phyloP scores from a whole-genome alignment of 1,140 invertebrate species.

The Drosophila truncata region DNA sequence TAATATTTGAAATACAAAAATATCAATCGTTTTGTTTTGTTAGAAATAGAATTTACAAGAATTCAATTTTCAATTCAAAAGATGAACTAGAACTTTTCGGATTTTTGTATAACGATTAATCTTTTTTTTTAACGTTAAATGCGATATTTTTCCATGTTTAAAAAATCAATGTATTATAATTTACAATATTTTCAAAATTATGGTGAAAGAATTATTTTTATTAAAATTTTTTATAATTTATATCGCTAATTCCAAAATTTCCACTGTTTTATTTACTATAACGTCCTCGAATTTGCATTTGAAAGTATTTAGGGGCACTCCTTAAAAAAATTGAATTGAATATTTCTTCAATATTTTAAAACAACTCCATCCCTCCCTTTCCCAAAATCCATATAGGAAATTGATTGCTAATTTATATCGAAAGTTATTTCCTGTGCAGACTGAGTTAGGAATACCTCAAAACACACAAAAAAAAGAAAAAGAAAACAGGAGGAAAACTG shows the following conservation, averaged over 20 bases:
- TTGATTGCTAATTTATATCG: conserved; percentile 10
- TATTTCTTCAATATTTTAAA: not conserved
- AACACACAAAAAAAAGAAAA: too few species aligned
- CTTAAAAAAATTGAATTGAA: not conserved
- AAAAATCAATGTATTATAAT: too few species aligned
- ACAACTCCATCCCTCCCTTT: not conserved
- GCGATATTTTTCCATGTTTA: too few species aligned
- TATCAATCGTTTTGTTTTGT: not conserved
- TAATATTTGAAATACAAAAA: not conserved
- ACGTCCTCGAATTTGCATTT: not conserved
- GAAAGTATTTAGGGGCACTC: not conserved
- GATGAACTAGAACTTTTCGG: too few species aligned
- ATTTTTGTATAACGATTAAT: too few species aligned
- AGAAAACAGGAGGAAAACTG: not conserved
- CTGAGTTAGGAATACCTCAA: conserved; percentile 3
- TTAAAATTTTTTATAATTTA: not conserved
- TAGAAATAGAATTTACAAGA: not conserved
- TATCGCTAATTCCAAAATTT: too few species aligned
- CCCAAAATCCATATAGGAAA: not conserved
- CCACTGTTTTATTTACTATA: too few species aligned
- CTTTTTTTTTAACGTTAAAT: too few species aligned
- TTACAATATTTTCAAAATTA: too few species aligned
- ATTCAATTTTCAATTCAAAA: too few species aligned
- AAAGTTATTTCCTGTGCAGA: conserved; percentile 13
- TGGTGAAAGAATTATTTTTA: too few species aligned